Evolutionary conservation across 2,113 vertebrate genomes (phyloP).

Genomic region (Phyllopteryx taeniolatus): DNA sequence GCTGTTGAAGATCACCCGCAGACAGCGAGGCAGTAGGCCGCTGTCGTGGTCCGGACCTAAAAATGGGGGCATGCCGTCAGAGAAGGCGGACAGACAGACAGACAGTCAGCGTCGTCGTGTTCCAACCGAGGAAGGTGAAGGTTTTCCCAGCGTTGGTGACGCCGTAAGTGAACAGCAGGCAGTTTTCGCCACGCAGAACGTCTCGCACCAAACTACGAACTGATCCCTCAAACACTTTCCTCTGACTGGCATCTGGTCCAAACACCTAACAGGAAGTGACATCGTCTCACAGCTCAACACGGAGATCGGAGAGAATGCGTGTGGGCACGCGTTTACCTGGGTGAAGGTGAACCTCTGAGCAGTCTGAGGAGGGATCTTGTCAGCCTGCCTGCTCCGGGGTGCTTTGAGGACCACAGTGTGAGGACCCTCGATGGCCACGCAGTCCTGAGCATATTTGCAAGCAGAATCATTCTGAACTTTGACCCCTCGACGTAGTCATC

Average conservation of each 20-base stretch:
- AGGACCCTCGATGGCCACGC: conserved; percentile 77
- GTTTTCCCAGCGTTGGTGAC: conserved; percentile 95
- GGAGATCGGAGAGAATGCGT: not conserved
- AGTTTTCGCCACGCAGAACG: conserved; percentile 84
- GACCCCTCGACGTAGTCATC: not conserved
- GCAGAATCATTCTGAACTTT: not conserved
- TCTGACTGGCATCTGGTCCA: conserved; percentile 84
- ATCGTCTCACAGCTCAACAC: not conserved
- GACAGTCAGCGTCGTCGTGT: not conserved
- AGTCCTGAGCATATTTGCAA: conserved; percentile 69
- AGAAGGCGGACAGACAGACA: not conserved
- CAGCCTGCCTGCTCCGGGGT: conserved; percentile 75
- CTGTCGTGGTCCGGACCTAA: conserved; percentile 83
- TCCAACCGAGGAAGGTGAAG: conserved; percentile 89
- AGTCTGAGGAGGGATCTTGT: conserved; percentile 77
- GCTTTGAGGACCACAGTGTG: conserved; percentile 80
- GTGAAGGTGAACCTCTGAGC: conserved; percentile 90
- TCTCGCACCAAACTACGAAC: conserved; percentile 80
- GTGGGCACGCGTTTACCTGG: conserved; percentile 61
- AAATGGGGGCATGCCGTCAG: not conserved
- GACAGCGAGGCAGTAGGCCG: conserved; percentile 85
- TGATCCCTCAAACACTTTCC: conserved; percentile 84
- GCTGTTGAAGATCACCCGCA: conserved; percentile 84
- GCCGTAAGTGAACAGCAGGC: conserved; percentile 90
- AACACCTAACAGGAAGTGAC: conserved; percentile 80